Evolutionary conservation across 2,888 invertebrate genomes (phyloP).

Genomic region (Cynaeus angustus): DNA sequence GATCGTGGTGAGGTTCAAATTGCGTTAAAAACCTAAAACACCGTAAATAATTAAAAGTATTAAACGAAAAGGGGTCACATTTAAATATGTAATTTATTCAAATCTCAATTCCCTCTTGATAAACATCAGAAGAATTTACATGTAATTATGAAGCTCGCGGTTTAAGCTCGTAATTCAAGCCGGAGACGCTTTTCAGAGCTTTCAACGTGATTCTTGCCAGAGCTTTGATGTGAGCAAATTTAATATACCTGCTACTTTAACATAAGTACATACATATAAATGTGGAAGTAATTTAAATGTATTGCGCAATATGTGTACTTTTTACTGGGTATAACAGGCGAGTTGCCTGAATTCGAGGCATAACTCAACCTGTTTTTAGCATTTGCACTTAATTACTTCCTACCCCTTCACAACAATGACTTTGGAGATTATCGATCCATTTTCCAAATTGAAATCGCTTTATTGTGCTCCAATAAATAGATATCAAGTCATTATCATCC

Average conservation of each 20-base stretch:
- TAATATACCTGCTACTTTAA: slow-evolving; percentile 65
- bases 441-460: slow-evolving; percentile 65
- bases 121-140: slow-evolving; percentile 69
- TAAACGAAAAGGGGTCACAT: slow-evolving; percentile 58
- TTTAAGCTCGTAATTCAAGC: slow-evolving; percentile 65
- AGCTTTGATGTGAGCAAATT: slow-evolving; percentile 67
- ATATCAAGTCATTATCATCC: slow-evolving; percentile 61
- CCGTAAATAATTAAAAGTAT: slow-evolving; percentile 60
- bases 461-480: slow-evolving; percentile 65
- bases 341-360: not conserved
- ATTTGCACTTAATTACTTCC: slow-evolving; percentile 63
- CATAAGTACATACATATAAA: slow-evolving; percentile 59
- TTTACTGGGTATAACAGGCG: not conserved
- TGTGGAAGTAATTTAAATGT: slow-evolving; percentile 55
- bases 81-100: slow-evolving; percentile 66
- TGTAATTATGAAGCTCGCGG: slow-evolving; percentile 68
- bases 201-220: slow-evolving; percentile 65
- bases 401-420: slow-evolving; percentile 53
- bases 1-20: slow-evolving; percentile 47
- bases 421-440: slow-evolving; percentile 62
- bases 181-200: slow-evolving; percentile 64
- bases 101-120: slow-evolving; percentile 67
- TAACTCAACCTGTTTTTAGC: slow-evolving; percentile 59
- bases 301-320: slow-evolving; percentile 29
- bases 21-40: slow-evolving; percentile 55